Evolutionary conservation across 2,113 vertebrate species (phyloP).

Genomic region (Callionymus lyra): DNA sequence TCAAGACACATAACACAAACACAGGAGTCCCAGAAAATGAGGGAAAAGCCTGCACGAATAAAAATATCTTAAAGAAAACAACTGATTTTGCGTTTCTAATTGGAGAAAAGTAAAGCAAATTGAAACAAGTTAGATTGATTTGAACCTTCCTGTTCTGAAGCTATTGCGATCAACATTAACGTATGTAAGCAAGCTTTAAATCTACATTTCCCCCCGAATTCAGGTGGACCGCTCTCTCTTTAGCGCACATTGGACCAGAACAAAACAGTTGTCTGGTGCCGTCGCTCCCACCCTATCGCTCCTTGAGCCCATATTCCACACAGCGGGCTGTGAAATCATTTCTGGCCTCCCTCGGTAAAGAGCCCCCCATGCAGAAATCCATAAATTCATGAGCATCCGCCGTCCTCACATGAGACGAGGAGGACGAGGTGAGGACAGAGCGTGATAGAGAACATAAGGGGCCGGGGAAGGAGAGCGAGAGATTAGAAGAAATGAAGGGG

Average conservation of each 20-base stretch:
- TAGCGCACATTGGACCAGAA: conserved; percentile 47
- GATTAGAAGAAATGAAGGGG: conserved; percentile 10
- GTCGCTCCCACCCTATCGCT: conserved; percentile 41
- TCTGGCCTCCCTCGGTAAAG: conserved; percentile 51
- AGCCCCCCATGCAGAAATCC: conserved; percentile 54
- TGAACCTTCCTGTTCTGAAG: too few relatives aligned
- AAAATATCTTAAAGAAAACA: too few relatives aligned
- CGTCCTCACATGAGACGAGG: conserved; percentile 49
- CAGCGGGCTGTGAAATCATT: conserved; percentile 59
- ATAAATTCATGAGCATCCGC: conserved; percentile 65
- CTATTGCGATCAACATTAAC: too few relatives aligned
- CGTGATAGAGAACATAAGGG: conserved; percentile 31
- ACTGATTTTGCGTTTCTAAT: too few relatives aligned
- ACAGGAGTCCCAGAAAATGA: too few relatives aligned
- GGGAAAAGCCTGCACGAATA: too few relatives aligned
- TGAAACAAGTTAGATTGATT: too few relatives aligned
- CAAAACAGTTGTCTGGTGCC: conserved; percentile 46
- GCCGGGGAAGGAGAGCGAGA: conserved; percentile 5
- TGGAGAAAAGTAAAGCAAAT: too few relatives aligned
- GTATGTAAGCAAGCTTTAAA: too few relatives aligned
- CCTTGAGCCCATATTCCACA: conserved; percentile 46
- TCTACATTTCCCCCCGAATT: conserved; percentile 39
- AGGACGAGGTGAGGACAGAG: conserved; percentile 39
- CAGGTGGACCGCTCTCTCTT: conserved; percentile 29
- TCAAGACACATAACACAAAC: too few relatives aligned